Conservation (phyloP, 2,888 invertebrate genomes). For the Sphaerophoria rueppellii region DNA sequence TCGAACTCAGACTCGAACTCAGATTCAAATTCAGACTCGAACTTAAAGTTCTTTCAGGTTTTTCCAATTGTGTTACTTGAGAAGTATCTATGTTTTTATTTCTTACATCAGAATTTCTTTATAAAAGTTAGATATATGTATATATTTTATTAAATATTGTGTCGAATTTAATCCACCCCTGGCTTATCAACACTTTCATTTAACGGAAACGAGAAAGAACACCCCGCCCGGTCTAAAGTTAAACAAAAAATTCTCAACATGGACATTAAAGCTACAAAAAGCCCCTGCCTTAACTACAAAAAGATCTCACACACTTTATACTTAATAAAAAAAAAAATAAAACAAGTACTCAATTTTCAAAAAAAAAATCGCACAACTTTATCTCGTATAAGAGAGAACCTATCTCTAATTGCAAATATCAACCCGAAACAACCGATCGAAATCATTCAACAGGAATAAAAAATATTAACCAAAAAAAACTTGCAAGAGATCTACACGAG, state of each 20-base stretch:
- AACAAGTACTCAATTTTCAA: slow-evolving; percentile 11
- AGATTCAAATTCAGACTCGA: neutral
- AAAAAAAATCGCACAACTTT: slow-evolving; percentile 7
- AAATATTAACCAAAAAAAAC: slow-evolving; percentile 33
- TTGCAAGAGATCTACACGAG: slow-evolving; percentile 28
- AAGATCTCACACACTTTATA: neutral
- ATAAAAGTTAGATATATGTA: no score
- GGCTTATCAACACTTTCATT: slow-evolving; percentile 4
- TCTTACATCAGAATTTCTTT: no score
- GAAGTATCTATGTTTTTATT: no score
- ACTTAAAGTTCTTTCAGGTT: no score
- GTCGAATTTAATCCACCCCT: neutral
- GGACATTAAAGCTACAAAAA: neutral
- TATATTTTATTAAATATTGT: no score
- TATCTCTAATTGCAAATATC: slow-evolving; percentile 44
- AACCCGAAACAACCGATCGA: slow-evolving; percentile 44
- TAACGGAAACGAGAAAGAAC: slow-evolving; percentile 28
- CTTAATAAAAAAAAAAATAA: neutral
- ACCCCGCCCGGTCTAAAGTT: slow-evolving; percentile 4
- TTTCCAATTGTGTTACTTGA: no score
- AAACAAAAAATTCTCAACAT: slow-evolving; percentile 3
- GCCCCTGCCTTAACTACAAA: neutral
- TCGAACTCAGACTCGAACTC: neutral
- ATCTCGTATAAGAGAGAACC: slow-evolving; percentile 18
- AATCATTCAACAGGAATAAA: slow-evolving; percentile 58